phyloP scores from a whole-genome alignment of 1,140 invertebrate species.

The Drosophila subpulchrella region DNA sequence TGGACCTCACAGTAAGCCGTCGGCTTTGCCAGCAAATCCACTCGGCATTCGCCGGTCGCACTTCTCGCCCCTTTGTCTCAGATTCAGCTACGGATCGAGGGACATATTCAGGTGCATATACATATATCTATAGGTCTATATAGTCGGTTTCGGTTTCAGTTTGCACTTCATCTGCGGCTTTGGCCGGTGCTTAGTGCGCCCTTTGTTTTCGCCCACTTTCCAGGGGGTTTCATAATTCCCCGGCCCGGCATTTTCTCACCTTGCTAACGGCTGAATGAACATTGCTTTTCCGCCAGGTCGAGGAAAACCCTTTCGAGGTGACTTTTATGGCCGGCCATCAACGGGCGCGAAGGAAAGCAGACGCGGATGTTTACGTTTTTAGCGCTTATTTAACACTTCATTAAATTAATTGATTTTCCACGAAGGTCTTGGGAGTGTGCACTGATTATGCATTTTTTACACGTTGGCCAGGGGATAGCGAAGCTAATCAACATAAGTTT shows the following conservation, averaged over 20 bases:
- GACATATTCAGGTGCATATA: conserved; percentile 9
- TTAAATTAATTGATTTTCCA: neutral
- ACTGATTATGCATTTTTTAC: too few relatives aligned
- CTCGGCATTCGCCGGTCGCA: conserved; percentile 14
- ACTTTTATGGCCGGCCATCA: neutral
- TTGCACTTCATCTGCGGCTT: conserved; percentile 35
- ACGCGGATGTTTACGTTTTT: neutral
- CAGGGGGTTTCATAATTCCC: conserved; percentile 11
- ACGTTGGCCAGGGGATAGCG: too few relatives aligned
- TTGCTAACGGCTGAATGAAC: conserved; percentile 7
- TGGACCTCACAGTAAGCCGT: conserved; percentile 50
- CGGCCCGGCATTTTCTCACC: conserved; percentile 14
- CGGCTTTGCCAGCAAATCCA: conserved; percentile 48
- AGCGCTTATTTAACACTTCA: conserved; percentile 1
- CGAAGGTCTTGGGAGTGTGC: neutral
- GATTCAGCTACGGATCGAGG: conserved; percentile 13
- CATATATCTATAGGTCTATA: neutral
- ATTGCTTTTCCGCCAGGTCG: conserved; percentile 2
- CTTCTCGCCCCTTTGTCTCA: conserved; percentile 15
- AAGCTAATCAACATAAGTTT: too few relatives aligned
- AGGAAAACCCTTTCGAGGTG: conserved; percentile 20
- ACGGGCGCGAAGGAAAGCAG: neutral
- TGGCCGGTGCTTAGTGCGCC: conserved; percentile 28
- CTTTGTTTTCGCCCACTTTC: conserved; percentile 36
- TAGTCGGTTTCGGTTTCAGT: neutral